A percentile compares a stretch with the other conserved stretches of the same genome.
Conservation (phyloP, 2,113 vertebrate genomes). For the Nothobranchius kuhntae region DNA sequence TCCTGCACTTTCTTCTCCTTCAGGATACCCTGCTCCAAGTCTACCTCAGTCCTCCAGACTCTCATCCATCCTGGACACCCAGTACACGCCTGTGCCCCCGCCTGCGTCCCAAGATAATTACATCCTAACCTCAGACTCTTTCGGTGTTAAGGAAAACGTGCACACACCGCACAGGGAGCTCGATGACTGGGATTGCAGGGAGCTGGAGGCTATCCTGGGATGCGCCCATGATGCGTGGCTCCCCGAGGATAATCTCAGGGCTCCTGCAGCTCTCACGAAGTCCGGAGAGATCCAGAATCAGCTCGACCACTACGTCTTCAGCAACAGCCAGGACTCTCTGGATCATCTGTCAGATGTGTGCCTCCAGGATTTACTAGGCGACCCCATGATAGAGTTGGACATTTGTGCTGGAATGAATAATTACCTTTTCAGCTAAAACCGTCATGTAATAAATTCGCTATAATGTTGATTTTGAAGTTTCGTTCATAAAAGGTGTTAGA, state of each 20-base stretch:
- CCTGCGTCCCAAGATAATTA: neutral
- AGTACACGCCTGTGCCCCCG: too few relatives aligned
- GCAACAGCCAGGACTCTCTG: neutral
- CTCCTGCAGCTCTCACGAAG: neutral
- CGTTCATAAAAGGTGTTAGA: too few relatives aligned
- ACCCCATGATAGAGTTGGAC: conserved; percentile 53
- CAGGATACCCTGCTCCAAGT: conserved; percentile 32
- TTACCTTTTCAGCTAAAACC: conserved; percentile 48
- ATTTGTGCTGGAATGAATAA: conserved; percentile 64
- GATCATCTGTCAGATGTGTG: conserved; percentile 46
- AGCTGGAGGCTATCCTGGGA: conserved; percentile 28
- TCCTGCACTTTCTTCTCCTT: conserved; percentile 5
- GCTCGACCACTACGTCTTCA: conserved; percentile 2
- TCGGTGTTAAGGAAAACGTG: neutral
- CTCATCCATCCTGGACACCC: conserved; percentile 12
- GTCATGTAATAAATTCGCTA: too few relatives aligned
- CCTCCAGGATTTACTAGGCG: conserved; percentile 37
- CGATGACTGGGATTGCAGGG: conserved; percentile 31
- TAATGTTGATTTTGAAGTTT: too few relatives aligned
- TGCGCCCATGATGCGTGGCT: neutral
- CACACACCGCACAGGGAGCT: conserved; percentile 1
- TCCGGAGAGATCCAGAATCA: neutral
- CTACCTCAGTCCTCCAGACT: conserved; percentile 49
- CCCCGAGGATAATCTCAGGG: too few relatives aligned
- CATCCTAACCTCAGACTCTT: conserved; percentile 11